A percentile compares a stretch with the other conserved stretches of the same genome.
Evolutionary conservation across 2,113 vertebrate species (phyloP).

Genomic region (Alosa alosa): DNA sequence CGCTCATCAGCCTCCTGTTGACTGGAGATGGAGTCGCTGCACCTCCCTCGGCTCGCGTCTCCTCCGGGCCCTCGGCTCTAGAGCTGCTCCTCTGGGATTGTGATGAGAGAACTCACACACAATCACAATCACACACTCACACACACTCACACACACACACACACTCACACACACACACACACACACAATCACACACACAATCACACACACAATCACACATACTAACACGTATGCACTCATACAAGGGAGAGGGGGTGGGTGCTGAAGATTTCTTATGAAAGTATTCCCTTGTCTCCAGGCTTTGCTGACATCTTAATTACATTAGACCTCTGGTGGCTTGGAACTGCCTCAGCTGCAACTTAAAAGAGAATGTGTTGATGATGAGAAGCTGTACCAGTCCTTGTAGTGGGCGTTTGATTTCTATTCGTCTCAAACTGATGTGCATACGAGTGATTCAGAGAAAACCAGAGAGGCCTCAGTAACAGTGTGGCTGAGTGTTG

Average conservation of each 20-base stretch:
- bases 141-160: neutral
- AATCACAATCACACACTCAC: too few relatives aligned
- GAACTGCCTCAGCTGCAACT: neutral
- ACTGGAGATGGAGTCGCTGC: neutral
- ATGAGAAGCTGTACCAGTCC: too few relatives aligned
- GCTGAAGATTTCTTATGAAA: too few relatives aligned
- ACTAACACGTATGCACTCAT: neutral
- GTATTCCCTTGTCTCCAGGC: too few relatives aligned
- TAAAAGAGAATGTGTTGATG: neutral
- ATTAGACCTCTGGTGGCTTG: neutral
- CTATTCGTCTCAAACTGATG: neutral
- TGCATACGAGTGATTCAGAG: neutral
- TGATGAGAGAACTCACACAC: neutral
- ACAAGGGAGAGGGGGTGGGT: neutral
- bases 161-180: too few relatives aligned
- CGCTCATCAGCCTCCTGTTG: conserved; percentile 35
- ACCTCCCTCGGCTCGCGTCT: conserved; percentile 12
- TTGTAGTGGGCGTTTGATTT: neutral
- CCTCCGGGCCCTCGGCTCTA: neutral
- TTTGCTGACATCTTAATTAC: neutral
- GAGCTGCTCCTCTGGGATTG: neutral
- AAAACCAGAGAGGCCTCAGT: neutral
- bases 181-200: too few relatives aligned
- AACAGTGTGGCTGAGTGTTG: neutral
- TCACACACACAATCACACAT: too few relatives aligned